Base-by-base conservation (phyloP, 2,888 invertebrate genomes). In the Andrena praecox region DNA sequence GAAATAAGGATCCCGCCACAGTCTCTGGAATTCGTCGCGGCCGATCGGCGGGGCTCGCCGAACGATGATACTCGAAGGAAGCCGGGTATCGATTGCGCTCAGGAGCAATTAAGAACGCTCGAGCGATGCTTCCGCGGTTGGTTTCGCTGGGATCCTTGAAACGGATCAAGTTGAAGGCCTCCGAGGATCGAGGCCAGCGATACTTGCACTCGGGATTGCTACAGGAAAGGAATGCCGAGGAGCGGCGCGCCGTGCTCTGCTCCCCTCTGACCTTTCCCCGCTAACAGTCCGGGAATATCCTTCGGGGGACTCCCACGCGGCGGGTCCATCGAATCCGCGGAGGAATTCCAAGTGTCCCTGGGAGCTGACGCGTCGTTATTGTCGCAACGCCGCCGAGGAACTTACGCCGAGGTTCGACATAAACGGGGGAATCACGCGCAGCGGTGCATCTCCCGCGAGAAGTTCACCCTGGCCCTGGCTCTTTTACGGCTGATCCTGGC, bases 401-500 rank as follows among this genome's bases (percentile, higher is more conserved):
- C 31, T 20, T 20, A 31, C 50, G 50, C 29, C 48, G 35, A 12
- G 63, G 4, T 62, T 10, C 42, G 12, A 48, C 75, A 48, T 31
- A 77, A 77, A 63, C 35, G 16, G 64, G 33, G n/a, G 33, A 64
- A 64, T 48, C 48, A 33, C 63, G 56, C 7, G 20, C 50, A 54
- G 27, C 68, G 24, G 6, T 33, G 68, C 35, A 35, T 12, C 16
- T 7, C 48, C 24, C 12, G 42, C 20, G 12, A 20, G 35, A 16
- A 20, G 62, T 48, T 48, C 31, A 8, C 27, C 27, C 20, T 64
- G 10, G 56, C 24, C 24, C 56, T 1, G 56, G 35, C 24, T 60
- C 72, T 50, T 80, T 80, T 69, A 80, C 72, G 29, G 59, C n/a
- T 50, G 59, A 72, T 73, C 63, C 35, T 33, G n/a, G 1, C 10